phyloP scores from a whole-genome alignment of 1,140 invertebrate species.

The Orchestia grillus region DNA sequence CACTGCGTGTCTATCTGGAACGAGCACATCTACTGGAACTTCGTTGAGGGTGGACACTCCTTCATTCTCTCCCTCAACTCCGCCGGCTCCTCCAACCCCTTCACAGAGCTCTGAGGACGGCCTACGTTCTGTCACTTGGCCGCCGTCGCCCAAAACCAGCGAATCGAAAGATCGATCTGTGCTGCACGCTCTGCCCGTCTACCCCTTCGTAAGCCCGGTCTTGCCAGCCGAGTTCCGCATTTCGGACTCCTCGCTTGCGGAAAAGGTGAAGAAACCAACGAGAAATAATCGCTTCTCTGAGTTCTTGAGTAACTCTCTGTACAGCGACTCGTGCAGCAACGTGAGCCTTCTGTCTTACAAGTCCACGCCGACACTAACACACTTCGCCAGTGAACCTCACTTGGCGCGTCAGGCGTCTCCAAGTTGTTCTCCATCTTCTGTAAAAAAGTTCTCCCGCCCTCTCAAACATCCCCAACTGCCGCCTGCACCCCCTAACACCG shows the following conservation, averaged over 20 bases:
- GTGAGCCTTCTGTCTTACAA: conserved; percentile 1
- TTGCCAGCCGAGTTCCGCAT: not conserved
- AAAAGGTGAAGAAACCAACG: not conserved
- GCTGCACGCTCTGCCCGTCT: not conserved
- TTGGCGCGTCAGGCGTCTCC: conserved; percentile 57
- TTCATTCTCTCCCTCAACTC: not conserved
- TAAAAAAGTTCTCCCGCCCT: conserved; percentile 57
- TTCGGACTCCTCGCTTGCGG: not conserved
- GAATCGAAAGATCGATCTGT: not conserved
- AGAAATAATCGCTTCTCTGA: conserved; percentile 32
- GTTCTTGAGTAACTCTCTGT: not conserved
- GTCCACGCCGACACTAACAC: not conserved
- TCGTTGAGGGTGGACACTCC: not conserved
- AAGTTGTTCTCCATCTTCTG: conserved; percentile 20
- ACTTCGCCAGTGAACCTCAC: conserved; percentile 59
- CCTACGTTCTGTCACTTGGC: not conserved
- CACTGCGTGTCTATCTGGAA: not conserved
- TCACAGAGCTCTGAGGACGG: not conserved
- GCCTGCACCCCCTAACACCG: conserved; percentile 60
- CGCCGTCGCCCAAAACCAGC: not conserved
- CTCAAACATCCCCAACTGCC: conserved; percentile 53
- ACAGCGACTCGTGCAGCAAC: not conserved
- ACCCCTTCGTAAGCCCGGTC: not conserved
- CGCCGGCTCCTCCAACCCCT: not conserved
- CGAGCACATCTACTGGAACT: not conserved